phyloP scores from a whole-genome alignment of 2,797 vertebrate genomes.

The Pseudocheirus occidentalis region DNA sequence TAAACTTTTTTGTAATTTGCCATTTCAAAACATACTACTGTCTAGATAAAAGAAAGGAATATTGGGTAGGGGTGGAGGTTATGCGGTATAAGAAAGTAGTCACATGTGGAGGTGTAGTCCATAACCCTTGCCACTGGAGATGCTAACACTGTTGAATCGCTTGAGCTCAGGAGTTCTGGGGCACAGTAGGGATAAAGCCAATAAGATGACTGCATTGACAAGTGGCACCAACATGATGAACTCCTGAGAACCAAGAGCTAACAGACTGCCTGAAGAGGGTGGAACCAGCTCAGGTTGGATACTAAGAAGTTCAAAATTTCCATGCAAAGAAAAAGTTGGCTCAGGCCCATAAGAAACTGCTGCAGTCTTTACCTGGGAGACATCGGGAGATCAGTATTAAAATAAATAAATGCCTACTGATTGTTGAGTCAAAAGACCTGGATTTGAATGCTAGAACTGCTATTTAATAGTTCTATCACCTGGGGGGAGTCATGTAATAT shows the following conservation, averaged over 20 bases:
- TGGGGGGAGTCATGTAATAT: neutral
- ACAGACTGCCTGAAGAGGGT: no score
- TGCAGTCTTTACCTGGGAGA: neutral
- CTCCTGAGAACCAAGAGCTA: neutral
- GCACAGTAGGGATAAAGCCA: neutral
- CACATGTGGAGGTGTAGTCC: neutral
- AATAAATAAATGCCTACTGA: neutral
- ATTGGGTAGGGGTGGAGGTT: neutral
- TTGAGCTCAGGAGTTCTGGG: neutral
- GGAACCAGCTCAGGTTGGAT: neutral
- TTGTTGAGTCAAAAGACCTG: neutral
- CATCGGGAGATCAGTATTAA: neutral
- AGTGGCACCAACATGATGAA: neutral
- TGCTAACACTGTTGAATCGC: neutral
- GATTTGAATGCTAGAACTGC: neutral
- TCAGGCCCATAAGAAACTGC: neutral
- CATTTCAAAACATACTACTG: neutral
- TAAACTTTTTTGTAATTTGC: neutral
- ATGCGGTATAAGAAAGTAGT: neutral
- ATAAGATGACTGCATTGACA: neutral
- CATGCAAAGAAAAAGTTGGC: neutral
- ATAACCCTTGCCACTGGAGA: neutral
- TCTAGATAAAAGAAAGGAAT: neutral
- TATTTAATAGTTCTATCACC: neutral
- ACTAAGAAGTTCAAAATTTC: neutral